Evolutionary conservation across 23 tunicate genomes (phyloP).

Genomic region (Trididemnum clinides): DNA sequence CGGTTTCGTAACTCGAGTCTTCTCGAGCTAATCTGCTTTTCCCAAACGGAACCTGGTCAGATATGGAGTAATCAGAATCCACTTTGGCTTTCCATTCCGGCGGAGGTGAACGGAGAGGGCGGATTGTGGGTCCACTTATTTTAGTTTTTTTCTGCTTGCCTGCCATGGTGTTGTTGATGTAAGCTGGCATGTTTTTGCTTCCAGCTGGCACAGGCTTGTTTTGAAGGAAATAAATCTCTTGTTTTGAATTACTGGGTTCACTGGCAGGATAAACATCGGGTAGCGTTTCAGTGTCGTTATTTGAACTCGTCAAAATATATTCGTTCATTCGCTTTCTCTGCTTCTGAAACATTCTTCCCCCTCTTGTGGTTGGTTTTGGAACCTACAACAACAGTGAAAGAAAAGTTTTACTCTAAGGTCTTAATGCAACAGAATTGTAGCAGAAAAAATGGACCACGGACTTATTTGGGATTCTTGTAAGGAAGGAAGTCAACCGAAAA

Average conservation of each 20-base stretch:
- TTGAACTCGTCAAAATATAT: conserved; percentile 30
- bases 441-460: no score
- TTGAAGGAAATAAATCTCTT: not conserved
- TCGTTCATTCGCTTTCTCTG: conserved; percentile 73
- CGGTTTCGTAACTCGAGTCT: not conserved
- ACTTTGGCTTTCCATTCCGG: conserved; percentile 79
- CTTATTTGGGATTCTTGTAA: no score
- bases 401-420: no score
- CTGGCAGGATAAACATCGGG: not conserved
- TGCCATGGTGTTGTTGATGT: not conserved
- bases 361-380: conserved; percentile 42
- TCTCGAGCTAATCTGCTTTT: not conserved
- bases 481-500: no score
- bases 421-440: no score
- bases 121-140: not conserved
- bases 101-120: conserved; percentile 38
- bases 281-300: not conserved
- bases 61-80: conserved; percentile 41
- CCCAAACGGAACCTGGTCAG: not conserved
- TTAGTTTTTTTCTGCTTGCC: not conserved
- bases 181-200: conserved; percentile 18
- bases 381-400: not conserved
- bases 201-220: not conserved
- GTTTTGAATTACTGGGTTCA: not conserved
- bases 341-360: conserved; percentile 77